Conservation (phyloP, 2,888 invertebrate genomes). For the Aphidius colemani region DNA sequence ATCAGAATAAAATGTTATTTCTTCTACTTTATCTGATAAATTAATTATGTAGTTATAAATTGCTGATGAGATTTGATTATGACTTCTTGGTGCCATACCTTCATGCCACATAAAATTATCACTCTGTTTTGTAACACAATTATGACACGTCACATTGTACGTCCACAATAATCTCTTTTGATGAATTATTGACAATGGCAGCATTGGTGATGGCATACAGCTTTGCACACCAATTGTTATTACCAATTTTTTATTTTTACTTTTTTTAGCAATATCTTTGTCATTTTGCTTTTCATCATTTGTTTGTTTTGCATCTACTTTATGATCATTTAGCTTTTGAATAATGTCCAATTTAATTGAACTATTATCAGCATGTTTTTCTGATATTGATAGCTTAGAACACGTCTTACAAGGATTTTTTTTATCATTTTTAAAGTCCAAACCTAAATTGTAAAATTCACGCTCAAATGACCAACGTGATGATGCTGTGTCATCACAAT, state of each 20-base stretch:
- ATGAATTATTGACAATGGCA: not conserved
- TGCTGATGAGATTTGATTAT: conserved; percentile 36
- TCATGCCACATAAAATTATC: conserved; percentile 39
- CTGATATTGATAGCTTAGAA: not conserved
- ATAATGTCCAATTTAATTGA: not conserved
- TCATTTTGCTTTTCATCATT: not conserved
- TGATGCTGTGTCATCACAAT: too few relatives aligned
- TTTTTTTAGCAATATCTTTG: not conserved
- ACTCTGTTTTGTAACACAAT: not conserved
- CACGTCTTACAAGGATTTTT: conserved; percentile 1
- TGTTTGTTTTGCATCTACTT: not conserved
- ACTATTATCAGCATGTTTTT: too few relatives aligned
- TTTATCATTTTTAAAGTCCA: not conserved
- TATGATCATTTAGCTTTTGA: not conserved
- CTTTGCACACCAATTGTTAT: conserved; percentile 18
- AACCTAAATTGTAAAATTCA: not conserved
- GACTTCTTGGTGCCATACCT: conserved; percentile 33
- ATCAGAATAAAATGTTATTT: conserved; percentile 20
- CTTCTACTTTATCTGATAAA: conserved; percentile 2
- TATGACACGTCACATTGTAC: conserved; percentile 29
- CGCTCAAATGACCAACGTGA: not conserved
- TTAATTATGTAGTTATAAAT: conserved; percentile 24
- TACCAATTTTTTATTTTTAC: not conserved
- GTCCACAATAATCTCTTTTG: too few relatives aligned
- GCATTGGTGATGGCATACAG: conserved; percentile 16